These are phyloP conservation scores for Dromaius novaehollandiae DNA, from an alignment of 2,113 vertebrate genomes.

Conservation along the genomic window DNA sequence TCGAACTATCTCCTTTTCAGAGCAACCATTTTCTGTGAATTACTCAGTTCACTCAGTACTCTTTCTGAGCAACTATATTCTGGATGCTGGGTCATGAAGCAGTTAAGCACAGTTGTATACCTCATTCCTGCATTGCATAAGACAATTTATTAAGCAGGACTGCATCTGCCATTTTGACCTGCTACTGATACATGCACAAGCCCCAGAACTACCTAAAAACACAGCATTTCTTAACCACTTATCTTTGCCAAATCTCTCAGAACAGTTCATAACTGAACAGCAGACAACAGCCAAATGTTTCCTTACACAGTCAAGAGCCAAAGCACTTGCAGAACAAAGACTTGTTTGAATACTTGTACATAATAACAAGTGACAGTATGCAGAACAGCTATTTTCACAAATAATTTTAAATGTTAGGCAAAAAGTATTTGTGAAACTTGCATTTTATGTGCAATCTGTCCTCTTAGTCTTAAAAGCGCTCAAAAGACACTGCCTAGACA, in stretches of 20 bases:
- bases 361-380: not conserved
- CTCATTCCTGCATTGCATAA: not conserved
- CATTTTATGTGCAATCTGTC: not conserved
- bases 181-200: accelerated
- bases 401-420: not conserved
- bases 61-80: not conserved
- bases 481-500: not conserved
- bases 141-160: not conserved
- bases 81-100: not conserved
- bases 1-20: not conserved
- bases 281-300: not conserved
- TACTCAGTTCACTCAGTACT: too few relatives aligned
- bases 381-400: not conserved
- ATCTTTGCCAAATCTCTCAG: not conserved
- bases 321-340: not conserved
- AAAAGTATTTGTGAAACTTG: not conserved
- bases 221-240: not conserved
- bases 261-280: not conserved
- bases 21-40: not conserved
- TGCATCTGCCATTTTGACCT: not conserved
- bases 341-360: not conserved
- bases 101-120: not conserved
- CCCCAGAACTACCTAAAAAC: not conserved
- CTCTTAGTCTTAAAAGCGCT: not conserved
- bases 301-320: not conserved